These are phyloP conservation scores for Colossoma macropomum DNA, from an alignment of 2,113 vertebrate genomes.

Conservation along the genomic window DNA sequence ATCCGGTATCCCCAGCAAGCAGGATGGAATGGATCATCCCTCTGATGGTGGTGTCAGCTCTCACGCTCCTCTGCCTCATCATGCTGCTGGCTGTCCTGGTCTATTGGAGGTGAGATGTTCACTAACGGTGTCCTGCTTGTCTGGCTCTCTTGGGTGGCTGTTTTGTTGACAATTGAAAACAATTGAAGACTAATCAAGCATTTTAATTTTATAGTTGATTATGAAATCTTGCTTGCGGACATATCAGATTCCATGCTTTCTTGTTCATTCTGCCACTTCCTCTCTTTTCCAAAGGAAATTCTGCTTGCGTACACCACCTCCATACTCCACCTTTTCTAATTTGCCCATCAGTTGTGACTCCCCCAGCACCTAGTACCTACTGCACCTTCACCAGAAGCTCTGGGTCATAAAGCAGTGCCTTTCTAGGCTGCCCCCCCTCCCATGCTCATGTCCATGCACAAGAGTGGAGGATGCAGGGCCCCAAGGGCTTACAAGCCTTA, in stretches of 20 bases:
- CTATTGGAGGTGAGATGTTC: conserved; percentile 93
- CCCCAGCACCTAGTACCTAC: not conserved
- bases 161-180: not conserved
- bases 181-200: not conserved
- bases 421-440: conserved; percentile 29
- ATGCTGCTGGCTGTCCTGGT: conserved; percentile 94
- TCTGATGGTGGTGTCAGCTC: conserved; percentile 93
- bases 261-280: not conserved
- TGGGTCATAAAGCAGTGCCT: conserved; percentile 26
- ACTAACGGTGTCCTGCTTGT: not conserved
- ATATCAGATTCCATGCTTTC: not conserved
- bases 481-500: conserved; percentile 14
- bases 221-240: not conserved
- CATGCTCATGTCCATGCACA: conserved; percentile 54
- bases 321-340: conserved; percentile 26
- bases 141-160: not conserved
- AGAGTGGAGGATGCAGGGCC: conserved; percentile 6
- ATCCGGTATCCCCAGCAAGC: conserved; percentile 76
- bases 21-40: conserved; percentile 98
- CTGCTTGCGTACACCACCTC: too few relatives aligned
- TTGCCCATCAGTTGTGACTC: conserved; percentile 20
- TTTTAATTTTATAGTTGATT: not conserved
- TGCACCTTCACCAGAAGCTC: conserved; percentile 11
- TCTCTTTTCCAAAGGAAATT: too few relatives aligned
- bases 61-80: conserved; percentile 95